A percentile compares a stretch with the other conserved stretches of the same genome.
Evolutionary conservation across 2,888 invertebrate genomes (phyloP).

Genomic region (Sarcophaga subvicina): DNA sequence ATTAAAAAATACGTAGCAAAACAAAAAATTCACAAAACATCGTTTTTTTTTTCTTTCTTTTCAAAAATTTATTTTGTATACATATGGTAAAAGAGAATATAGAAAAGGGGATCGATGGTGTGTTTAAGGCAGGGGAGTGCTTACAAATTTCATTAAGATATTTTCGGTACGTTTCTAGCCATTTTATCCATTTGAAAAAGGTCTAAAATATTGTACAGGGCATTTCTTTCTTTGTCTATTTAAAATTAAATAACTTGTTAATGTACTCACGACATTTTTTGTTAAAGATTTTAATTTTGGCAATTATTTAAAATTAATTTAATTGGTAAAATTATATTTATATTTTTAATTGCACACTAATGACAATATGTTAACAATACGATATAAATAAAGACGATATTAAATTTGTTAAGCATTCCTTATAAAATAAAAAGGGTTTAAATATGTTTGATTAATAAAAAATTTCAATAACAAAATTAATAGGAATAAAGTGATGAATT

Average conservation of each 20-base stretch:
- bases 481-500: too few relatives aligned
- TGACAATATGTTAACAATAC: too few relatives aligned
- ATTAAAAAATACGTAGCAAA: constrained; percentile 73
- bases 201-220: background rate
- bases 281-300: background rate
- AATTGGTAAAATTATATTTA: background rate
- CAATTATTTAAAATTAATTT: background rate
- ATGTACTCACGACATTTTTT: background rate
- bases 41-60: constrained; percentile 30
- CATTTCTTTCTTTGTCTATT: background rate
- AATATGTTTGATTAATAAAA: too few relatives aligned
- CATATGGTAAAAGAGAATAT: background rate
- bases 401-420: too few relatives aligned
- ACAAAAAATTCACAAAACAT: constrained; percentile 70
- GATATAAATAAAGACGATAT: too few relatives aligned
- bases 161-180: background rate
- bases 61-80: constrained; percentile 30
- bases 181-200: background rate
- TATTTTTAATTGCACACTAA: too few relatives aligned
- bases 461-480: too few relatives aligned
- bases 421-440: too few relatives aligned
- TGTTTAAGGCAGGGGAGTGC: constrained; percentile 55
- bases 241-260: background rate
- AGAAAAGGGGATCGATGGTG: constrained; percentile 46
- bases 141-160: constrained; percentile 32